These are phyloP conservation scores for Limosa lapponica DNA, from an alignment of 2,797 vertebrate species.

Conservation along the genomic window DNA sequence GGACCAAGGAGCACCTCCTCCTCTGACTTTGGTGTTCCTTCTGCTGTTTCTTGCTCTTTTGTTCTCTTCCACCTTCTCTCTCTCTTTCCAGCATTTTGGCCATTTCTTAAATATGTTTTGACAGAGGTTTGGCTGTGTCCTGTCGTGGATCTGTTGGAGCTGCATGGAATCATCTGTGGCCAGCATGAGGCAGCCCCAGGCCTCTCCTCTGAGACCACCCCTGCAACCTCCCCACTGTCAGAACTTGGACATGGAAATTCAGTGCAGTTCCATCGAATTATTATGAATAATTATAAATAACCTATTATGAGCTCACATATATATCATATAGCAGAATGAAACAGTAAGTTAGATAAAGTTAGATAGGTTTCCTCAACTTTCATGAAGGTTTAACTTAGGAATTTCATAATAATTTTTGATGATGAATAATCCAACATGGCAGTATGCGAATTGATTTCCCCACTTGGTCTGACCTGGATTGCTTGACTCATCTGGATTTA, in stretches of 20 bases:
- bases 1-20: background rate
- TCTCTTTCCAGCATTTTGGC: background rate
- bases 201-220: background rate
- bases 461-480: background rate
- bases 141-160: background rate
- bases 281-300: background rate
- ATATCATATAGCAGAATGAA: background rate
- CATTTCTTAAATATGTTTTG: background rate
- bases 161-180: background rate
- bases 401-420: background rate
- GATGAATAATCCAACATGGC: background rate
- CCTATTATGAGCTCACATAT: background rate
- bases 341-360: background rate
- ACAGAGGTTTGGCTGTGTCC: background rate
- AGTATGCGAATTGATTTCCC: background rate
- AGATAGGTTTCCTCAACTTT: background rate
- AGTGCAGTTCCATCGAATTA: background rate
- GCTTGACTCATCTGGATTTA: background rate
- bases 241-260: background rate
- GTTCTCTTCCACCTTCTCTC: background rate
- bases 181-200: fast-evolving
- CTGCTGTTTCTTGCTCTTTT: background rate
- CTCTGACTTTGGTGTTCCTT: background rate
- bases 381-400: background rate
- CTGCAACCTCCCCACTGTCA: background rate